Evolutionary conservation across 2,888 invertebrate genomes (phyloP).

Genomic region (Ypsolopha scabrella): DNA sequence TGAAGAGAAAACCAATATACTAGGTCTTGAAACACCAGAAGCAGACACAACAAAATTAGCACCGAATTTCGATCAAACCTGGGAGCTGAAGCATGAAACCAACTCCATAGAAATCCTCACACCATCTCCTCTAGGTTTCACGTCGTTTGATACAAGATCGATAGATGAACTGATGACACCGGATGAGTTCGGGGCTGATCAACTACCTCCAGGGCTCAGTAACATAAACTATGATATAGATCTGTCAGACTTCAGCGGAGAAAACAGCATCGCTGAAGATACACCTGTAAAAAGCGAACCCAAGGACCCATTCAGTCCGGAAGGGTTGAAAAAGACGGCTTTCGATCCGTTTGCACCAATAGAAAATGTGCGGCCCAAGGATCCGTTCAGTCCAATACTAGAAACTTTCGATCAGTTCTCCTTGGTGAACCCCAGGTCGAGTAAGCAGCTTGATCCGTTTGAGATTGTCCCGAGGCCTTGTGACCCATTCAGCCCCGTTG

Average conservation of each 20-base stretch:
- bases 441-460: slow-evolving; percentile 31
- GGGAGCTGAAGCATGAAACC: slow-evolving; percentile 41
- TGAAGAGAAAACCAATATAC: slow-evolving; percentile 36
- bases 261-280: slow-evolving; percentile 76
- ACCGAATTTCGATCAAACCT: slow-evolving; percentile 25
- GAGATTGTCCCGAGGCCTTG: slow-evolving; percentile 35
- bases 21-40: slow-evolving; percentile 41
- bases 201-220: slow-evolving; percentile 72
- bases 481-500: slow-evolving; percentile 6
- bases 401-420: slow-evolving; percentile 51
- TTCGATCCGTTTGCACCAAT: slow-evolving; percentile 21
- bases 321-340: slow-evolving; percentile 39
- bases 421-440: slow-evolving; percentile 27
- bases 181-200: slow-evolving; percentile 67
- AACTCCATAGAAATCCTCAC: slow-evolving; percentile 67
- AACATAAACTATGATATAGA: slow-evolving; percentile 84
- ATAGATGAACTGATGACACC: slow-evolving; percentile 72
- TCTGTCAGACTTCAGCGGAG: slow-evolving; percentile 79
- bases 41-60: slow-evolving; percentile 22
- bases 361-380: slow-evolving; percentile 6
- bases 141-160: slow-evolving; percentile 69
- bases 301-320: slow-evolving; percentile 71
- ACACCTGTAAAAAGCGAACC: slow-evolving; percentile 30
- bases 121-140: slow-evolving; percentile 68
- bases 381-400: slow-evolving; percentile 20